These are phyloP conservation scores for Rhynchonycteris naso DNA, from an alignment of 2,797 vertebrate genomes.

Conservation along the genomic window DNA sequence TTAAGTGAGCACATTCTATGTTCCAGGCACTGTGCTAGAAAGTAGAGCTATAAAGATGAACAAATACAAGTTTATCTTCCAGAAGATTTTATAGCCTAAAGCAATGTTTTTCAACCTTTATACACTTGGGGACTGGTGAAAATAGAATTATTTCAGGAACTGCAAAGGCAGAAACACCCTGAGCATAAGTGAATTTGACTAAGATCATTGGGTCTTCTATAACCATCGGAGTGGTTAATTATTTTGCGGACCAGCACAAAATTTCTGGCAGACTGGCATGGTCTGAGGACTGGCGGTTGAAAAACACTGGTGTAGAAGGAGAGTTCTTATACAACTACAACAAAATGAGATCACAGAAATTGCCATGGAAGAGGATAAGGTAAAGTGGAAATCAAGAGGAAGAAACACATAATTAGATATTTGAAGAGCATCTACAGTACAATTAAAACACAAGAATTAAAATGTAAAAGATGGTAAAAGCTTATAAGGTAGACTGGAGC, in stretches of 20 bases:
- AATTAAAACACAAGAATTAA: slow-evolving; percentile 31
- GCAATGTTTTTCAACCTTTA: too few species aligned
- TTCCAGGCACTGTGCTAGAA: neutral
- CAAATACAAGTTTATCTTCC: slow-evolving; percentile 4
- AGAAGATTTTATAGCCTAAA: neutral
- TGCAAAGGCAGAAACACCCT: too few species aligned
- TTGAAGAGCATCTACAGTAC: neutral
- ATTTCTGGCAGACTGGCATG: too few species aligned
- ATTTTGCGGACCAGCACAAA: too few species aligned
- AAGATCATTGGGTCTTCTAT: too few species aligned
- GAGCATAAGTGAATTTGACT: too few species aligned
- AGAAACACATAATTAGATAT: neutral
- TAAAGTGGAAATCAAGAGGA: neutral
- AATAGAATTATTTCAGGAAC: too few species aligned
- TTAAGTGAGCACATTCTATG: neutral
- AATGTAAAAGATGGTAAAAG: slow-evolving; percentile 23
- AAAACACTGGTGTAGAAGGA: neutral
- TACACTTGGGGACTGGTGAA: too few species aligned
- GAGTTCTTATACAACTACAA: neutral
- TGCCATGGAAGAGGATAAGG: neutral
- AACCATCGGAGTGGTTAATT: too few species aligned
- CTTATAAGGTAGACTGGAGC: neutral
- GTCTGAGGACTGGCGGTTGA: too few species aligned
- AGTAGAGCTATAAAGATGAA: neutral
- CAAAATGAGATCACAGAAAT: neutral